Percentiles rank a stretch among this genome's conserved stretches.
phyloP scores from a whole-genome alignment of 2,888 invertebrate genomes.

The Ochropleura leucogaster region DNA sequence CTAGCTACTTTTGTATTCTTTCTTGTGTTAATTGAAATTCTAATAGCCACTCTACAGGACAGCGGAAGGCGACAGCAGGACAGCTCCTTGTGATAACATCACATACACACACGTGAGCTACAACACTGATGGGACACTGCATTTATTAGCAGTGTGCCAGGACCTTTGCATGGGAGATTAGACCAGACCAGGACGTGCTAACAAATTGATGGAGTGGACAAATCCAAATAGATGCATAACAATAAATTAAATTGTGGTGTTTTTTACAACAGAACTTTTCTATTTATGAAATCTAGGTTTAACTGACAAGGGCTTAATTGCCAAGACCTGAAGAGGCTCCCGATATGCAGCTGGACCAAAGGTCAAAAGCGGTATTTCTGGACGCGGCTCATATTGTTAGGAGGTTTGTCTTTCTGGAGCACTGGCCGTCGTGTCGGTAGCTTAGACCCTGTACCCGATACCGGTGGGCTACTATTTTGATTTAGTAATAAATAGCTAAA shows the following conservation, averaged over 20 bases:
- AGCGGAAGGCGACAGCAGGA: slow-evolving; percentile 16
- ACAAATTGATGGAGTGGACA: slow-evolving; percentile 19
- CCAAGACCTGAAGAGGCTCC: too few species aligned
- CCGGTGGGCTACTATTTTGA: too few species aligned
- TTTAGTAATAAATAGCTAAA: too few species aligned
- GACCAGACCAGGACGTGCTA: not conserved
- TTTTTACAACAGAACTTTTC: not conserved
- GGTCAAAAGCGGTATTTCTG: too few species aligned
- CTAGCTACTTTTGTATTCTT: not conserved
- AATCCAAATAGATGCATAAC: slow-evolving; percentile 1
- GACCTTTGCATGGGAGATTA: slow-evolving; percentile 39
- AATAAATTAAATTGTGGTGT: not conserved
- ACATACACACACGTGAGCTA: slow-evolving; percentile 43
- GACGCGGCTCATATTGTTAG: too few species aligned
- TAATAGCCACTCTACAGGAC: slow-evolving; percentile 22
- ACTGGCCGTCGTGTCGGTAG: too few species aligned
- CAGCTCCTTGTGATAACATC: slow-evolving; percentile 40
- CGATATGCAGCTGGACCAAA: too few species aligned
- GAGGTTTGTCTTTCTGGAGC: too few species aligned
- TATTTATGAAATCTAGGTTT: not conserved
- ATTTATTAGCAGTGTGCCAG: slow-evolving; percentile 40
- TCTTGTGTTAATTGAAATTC: not conserved
- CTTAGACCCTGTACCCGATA: too few species aligned
- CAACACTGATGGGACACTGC: slow-evolving; percentile 27
- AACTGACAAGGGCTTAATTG: too few species aligned